Evolutionary conservation across 2,797 vertebrate species (phyloP).

Genomic region (Phoeniculus purpureus): DNA sequence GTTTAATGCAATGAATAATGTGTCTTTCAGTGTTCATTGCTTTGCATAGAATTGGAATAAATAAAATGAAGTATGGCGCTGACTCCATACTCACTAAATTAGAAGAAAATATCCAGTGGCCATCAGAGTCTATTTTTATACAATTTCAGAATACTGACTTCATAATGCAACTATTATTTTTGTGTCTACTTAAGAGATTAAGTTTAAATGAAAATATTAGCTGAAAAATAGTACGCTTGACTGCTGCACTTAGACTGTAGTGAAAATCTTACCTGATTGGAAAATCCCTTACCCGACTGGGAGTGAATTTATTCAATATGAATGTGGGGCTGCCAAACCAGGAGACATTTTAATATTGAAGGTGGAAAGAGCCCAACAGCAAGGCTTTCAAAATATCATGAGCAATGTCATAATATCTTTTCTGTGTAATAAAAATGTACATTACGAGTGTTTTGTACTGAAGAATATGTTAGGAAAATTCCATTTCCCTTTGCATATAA

Average conservation of each 20-base stretch:
- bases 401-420: not conserved
- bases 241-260: not conserved
- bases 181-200: not conserved
- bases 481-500: not conserved
- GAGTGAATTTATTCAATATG: not conserved
- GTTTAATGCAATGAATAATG: not conserved
- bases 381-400: not conserved
- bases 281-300: not conserved
- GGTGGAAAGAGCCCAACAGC: not conserved
- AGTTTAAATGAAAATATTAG: not conserved
- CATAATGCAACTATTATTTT: not conserved
- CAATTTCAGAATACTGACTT: not conserved
- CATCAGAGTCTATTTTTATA: not conserved
- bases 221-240: not conserved
- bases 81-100: not conserved
- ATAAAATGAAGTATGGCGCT: not conserved
- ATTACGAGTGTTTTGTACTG: not conserved
- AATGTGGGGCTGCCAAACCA: not conserved
- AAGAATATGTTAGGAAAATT: constrained; percentile 32
- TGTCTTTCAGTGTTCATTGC: not conserved
- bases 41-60: not conserved
- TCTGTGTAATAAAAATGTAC: not conserved
- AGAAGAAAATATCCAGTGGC: not conserved
- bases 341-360: not conserved
- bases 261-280: not conserved